phyloP scores from a whole-genome alignment of 2,888 invertebrate genomes.

The Malthinus seriepunctatus region DNA sequence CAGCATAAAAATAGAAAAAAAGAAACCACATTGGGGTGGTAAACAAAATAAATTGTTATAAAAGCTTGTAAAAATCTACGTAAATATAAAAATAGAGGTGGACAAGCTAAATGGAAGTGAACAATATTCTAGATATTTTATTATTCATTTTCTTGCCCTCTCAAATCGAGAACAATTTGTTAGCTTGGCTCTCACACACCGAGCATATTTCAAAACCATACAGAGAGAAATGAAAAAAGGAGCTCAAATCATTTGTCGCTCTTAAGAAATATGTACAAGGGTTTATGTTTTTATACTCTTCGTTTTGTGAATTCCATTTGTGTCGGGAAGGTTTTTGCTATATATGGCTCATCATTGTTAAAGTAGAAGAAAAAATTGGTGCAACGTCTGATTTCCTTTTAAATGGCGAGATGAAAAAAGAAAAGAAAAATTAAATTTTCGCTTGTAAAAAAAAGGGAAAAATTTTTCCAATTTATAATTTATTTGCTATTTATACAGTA shows the following conservation, averaged over 20 bases:
- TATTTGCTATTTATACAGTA: conserved; percentile 10
- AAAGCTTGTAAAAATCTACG: too few relatives aligned
- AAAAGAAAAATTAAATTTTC: conserved; percentile 6
- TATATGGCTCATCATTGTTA: conserved; percentile 18
- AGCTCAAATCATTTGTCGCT: conserved; percentile 31
- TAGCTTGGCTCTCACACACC: conserved; percentile 26
- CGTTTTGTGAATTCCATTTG: conserved; percentile 29
- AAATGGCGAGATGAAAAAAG: conserved; percentile 14
- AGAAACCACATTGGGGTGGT: too few relatives aligned
- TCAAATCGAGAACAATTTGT: conserved; percentile 31
- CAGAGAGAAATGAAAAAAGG: conserved; percentile 27
- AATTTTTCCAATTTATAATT: conserved; percentile 14
- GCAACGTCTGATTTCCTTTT: conserved; percentile 16
- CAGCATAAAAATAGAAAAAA: too few relatives aligned
- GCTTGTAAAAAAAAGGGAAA: conserved; percentile 10
- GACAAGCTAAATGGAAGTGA: conserved; percentile 18
- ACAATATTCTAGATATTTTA: conserved; percentile 27
- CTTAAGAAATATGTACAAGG: conserved; percentile 32
- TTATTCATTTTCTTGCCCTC: conserved; percentile 31
- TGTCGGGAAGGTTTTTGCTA: conserved; percentile 16
- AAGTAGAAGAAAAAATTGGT: conserved; percentile 3
- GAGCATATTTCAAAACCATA: conserved; percentile 30
- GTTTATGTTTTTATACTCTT: conserved; percentile 31
- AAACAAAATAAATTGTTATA: too few relatives aligned
- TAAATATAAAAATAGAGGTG: too few relatives aligned